These are phyloP conservation scores for Pseudolaguvia tuberculata DNA, from an alignment of 2,113 vertebrate species.

Conservation along the genomic window DNA sequence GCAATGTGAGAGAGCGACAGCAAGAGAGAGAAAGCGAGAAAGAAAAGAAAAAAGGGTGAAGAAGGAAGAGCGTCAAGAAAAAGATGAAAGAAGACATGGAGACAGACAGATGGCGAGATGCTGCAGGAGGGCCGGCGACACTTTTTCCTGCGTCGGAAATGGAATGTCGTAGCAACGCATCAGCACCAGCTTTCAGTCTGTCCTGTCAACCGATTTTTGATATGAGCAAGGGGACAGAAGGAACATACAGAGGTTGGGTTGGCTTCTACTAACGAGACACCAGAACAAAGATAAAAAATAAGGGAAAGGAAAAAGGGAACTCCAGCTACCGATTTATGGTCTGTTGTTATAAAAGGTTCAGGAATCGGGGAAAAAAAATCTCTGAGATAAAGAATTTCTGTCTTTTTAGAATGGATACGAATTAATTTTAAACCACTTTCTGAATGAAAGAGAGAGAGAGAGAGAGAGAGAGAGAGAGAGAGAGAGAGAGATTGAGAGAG, in stretches of 20 bases:
- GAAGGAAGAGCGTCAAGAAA: background rate
- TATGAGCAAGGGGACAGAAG: conserved; percentile 16
- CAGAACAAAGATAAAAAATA: conserved; percentile 10
- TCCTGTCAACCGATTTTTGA: conserved; percentile 37
- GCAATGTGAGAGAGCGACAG: background rate
- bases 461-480: conserved; percentile 50
- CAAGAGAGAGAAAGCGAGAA: conserved; percentile 45
- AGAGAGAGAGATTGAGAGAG: too few relatives aligned
- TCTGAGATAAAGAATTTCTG: background rate
- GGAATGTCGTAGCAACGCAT: conserved; percentile 25
- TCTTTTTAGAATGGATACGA: conserved; percentile 2
- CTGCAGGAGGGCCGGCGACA: conserved; percentile 44
- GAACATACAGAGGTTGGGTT: conserved; percentile 28
- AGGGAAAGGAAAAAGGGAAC: background rate
- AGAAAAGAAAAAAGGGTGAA: conserved; percentile 38
- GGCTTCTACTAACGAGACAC: conserved; percentile 32
- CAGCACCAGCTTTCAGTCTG: conserved; percentile 32
- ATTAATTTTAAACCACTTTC: conserved; percentile 26
- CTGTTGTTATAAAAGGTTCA: background rate
- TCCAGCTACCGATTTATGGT: background rate
- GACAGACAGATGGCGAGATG: conserved; percentile 32
- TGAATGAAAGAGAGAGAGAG: conserved; percentile 10
- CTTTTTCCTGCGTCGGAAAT: conserved; percentile 6
- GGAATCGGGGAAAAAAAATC: conserved; percentile 17
- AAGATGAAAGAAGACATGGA: conserved; percentile 31